Evolutionary conservation across 2,113 vertebrate species (phyloP).

Genomic region (Sus scrofa): DNA sequence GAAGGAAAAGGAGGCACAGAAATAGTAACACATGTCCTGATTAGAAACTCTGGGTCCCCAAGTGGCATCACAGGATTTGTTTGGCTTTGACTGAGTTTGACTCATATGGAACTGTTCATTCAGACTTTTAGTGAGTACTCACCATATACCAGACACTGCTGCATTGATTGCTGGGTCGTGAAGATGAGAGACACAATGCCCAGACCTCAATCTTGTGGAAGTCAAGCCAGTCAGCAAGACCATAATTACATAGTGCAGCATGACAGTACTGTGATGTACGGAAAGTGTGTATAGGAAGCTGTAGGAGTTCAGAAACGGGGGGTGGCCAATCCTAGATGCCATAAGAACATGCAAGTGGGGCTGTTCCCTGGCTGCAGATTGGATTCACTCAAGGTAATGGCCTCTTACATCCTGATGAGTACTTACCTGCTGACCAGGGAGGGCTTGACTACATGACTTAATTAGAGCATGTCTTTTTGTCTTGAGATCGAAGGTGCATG

Average conservation of each 20-base stretch:
- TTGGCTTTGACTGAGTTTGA: background rate
- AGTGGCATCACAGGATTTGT: background rate
- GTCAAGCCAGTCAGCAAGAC: background rate
- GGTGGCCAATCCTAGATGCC: background rate
- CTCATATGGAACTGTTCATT: background rate
- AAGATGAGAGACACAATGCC: accelerated
- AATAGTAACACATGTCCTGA: background rate
- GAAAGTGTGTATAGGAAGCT: background rate
- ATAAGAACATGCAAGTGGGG: too few relatives aligned
- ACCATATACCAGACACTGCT: background rate
- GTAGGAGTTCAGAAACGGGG: accelerated
- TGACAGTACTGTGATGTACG: accelerated
- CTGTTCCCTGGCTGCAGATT: too few relatives aligned
- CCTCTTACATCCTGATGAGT: accelerated
- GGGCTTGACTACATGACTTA: background rate
- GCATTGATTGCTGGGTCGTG: accelerated
- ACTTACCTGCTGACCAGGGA: background rate
- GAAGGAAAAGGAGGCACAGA: background rate
- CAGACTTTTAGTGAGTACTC: background rate
- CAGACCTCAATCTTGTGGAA: background rate
- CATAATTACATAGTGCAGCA: accelerated
- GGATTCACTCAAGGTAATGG: too few relatives aligned
- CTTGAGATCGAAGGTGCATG: conserved; percentile 96
- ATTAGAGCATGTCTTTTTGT: background rate
- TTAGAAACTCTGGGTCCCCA: background rate